Percentiles rank a stretch among this genome's conserved stretches.
phyloP scores from a whole-genome alignment of 2,888 invertebrate genomes.

The Caenorhabditis wallacei region DNA sequence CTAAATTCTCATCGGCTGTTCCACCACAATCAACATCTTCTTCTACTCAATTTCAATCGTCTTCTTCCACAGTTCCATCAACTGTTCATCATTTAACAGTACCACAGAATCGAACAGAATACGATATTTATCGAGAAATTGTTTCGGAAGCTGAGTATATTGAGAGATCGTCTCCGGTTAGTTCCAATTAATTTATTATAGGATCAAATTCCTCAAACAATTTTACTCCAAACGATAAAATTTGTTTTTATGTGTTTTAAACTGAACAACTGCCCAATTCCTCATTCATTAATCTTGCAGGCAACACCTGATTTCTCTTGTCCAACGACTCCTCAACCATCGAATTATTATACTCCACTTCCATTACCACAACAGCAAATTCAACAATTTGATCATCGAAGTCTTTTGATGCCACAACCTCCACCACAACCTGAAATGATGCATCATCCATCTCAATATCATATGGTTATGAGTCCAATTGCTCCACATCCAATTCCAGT shows the following conservation, averaged over 20 bases:
- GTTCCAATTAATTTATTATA: conserved; percentile 1
- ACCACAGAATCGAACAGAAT: conserved; percentile 59
- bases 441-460: conserved; percentile 48
- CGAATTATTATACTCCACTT: conserved; percentile 21
- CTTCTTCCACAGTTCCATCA: background rate
- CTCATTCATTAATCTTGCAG: conserved; percentile 36
- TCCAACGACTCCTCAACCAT: conserved; percentile 64
- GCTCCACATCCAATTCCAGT: conserved; percentile 65
- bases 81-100: background rate
- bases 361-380: conserved; percentile 34
- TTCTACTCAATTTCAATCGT: conserved; percentile 5
- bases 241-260: too few species aligned
- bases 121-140: conserved; percentile 73
- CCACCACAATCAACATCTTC: background rate
- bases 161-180: conserved; percentile 64
- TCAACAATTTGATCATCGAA: conserved; percentile 44
- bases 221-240: too few species aligned
- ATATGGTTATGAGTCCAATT: conserved; percentile 62
- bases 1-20: conserved; percentile 16
- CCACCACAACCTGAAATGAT: conserved; percentile 45
- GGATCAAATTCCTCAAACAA: too few species aligned
- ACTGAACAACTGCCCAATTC: too few species aligned
- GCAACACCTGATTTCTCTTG: conserved; percentile 65
- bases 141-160: conserved; percentile 68
- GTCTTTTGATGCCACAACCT: conserved; percentile 27